Percentiles rank a stretch among this genome's conserved stretches.
Conservation (phyloP, 2,797 vertebrate genomes). For the Streptopelia turtur region DNA sequence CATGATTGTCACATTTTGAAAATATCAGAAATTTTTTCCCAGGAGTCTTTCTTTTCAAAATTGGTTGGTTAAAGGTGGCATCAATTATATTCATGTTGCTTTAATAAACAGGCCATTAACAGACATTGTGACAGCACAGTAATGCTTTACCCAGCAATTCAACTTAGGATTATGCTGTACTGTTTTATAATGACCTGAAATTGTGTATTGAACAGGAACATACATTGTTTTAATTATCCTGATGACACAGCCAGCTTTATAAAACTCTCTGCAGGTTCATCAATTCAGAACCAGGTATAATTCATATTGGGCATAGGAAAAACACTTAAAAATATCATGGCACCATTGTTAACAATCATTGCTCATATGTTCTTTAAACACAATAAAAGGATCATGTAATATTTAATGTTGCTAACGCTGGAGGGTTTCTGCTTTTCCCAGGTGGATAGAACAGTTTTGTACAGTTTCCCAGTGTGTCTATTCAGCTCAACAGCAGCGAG, state of each 20-base stretch:
- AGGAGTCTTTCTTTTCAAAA: constrained; percentile 10
- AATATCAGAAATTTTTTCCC: background rate
- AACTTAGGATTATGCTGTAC: background rate
- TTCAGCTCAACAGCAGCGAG: background rate
- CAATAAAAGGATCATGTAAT: background rate
- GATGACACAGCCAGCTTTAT: background rate
- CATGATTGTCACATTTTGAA: constrained; percentile 41
- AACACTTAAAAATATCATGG: background rate
- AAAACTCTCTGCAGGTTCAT: background rate
- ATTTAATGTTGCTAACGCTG: background rate
- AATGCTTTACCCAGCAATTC: background rate
- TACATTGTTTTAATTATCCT: background rate
- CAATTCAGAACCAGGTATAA: background rate
- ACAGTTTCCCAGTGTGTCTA: background rate
- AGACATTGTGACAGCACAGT: background rate
- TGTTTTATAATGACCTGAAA: background rate
- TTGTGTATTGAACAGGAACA: background rate
- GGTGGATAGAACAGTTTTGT: background rate
- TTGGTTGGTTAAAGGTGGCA: background rate
- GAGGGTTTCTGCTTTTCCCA: background rate
- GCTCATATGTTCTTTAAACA: background rate
- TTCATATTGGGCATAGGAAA: background rate
- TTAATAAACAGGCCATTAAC: constrained; percentile 13
- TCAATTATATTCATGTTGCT: background rate
- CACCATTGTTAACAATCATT: background rate